Base-by-base conservation (phyloP, 2,113 vertebrate species). In the Pseudonaja textilis region DNA sequence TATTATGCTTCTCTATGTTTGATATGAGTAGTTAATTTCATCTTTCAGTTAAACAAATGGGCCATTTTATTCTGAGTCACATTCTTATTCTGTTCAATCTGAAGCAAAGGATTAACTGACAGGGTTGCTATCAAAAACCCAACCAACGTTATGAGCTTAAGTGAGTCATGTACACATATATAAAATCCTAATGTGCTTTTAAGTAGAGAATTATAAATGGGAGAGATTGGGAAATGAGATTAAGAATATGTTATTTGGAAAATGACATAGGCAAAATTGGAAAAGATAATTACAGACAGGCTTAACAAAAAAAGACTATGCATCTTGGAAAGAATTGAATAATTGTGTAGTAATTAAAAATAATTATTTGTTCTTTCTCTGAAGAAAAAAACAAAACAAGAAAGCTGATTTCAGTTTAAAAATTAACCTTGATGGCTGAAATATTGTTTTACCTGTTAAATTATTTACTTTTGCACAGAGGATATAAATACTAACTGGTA, bases 281-380 rank as follows among this genome's bases (percentile, higher is more conserved):
- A 94, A 96, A 95, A 96, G 94, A 96, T 96, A 97, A 97, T 97
- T 97, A 90, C 88, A 94, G 91, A 45, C 90, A 91, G 87, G 93
- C 25, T 39, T 87, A 92, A 87, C 89, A 93, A 95, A 93, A 93
- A 95, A 93, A 95, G 91, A 95, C 89, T 96, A 93, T 94, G 92
- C 94, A 96, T 95, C 91, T 96, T 92, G 96, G 94, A 89, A 96
- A 96, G 61, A 96, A 94, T 88, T 95, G 94, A 96, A 94, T 96
- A 97, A 96, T 96, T 97, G 95, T 91, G 88, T 87, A 74, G 95
- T 95, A 96, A 97, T 97, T 97, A 97, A 93, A 92, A 95, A 93
- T 89, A 95, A 93, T 89, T 94, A 95, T 96, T 94, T 92, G 87
- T 96, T 89, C 47, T 91, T 96, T 94, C 97, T 95, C 88, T 57